phyloP scores from a whole-genome alignment of 2,888 invertebrate species.

The Taphrorychus bicolor region DNA sequence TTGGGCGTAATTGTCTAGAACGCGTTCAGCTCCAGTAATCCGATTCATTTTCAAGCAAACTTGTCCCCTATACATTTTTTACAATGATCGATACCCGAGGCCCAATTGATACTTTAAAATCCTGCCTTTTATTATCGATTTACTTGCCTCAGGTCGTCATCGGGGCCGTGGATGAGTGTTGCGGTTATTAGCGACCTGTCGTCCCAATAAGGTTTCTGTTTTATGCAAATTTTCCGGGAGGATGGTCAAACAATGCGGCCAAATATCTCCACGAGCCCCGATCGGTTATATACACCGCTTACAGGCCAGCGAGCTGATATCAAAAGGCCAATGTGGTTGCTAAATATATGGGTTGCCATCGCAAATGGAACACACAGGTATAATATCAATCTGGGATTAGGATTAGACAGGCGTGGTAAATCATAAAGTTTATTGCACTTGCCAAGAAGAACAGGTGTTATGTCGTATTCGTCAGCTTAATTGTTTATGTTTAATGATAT shows the following conservation, averaged over 20 bases:
- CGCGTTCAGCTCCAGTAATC: constrained; percentile 1
- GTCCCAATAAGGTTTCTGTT: constrained; percentile 7
- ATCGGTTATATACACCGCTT: constrained; percentile 15
- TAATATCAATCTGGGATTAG: no score
- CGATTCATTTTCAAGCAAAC: not conserved
- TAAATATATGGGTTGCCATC: no score
- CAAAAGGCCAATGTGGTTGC: constrained; percentile 31
- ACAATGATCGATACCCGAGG: no score
- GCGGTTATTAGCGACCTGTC: not conserved
- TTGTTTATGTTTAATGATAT: no score
- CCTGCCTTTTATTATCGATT: not conserved
- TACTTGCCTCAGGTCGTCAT: constrained; percentile 1
- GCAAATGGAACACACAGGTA: no score
- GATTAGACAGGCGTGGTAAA: no score
- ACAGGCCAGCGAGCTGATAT: constrained; percentile 34
- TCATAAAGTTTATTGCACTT: no score
- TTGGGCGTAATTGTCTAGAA: constrained; percentile 3
- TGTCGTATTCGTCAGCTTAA: no score
- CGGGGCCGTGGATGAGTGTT: not conserved
- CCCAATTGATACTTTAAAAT: not conserved
- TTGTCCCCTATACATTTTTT: not conserved
- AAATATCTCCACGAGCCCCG: constrained; percentile 13
- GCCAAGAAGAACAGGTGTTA: no score
- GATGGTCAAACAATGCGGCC: constrained; percentile 32
- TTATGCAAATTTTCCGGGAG: constrained; percentile 37